Evolutionary conservation across 1,140 invertebrate species (phyloP).

Genomic region (Riptortus pedestris): DNA sequence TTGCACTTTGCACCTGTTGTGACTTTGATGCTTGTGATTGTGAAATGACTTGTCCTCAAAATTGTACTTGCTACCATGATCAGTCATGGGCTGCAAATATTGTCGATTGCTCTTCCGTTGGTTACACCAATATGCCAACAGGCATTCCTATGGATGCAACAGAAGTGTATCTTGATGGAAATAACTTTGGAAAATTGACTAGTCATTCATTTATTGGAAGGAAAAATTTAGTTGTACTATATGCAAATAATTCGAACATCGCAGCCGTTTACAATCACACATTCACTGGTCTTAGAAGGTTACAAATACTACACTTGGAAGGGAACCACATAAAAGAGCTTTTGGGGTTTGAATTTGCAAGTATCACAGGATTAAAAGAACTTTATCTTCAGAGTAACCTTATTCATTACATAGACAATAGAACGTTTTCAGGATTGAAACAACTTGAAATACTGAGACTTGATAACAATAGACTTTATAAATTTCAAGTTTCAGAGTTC

Average conservation of each 20-base stretch:
- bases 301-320: constrained; percentile 72
- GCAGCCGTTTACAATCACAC: constrained; percentile 75
- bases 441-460: constrained; percentile 71
- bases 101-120: constrained; percentile 74
- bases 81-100: constrained; percentile 88
- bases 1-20: constrained; percentile 85
- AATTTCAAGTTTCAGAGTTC: constrained; percentile 67
- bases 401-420: constrained; percentile 71
- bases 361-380: constrained; percentile 66
- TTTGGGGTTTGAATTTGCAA: constrained; percentile 71
- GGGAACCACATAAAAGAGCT: constrained; percentile 70
- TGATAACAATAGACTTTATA: constrained; percentile 70
- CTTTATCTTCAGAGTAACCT: constrained; percentile 80
- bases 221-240: constrained; percentile 74
- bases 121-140: constrained; percentile 68
- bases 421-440: constrained; percentile 68
- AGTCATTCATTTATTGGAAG: constrained; percentile 84
- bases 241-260: constrained; percentile 79
- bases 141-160: constrained; percentile 90
- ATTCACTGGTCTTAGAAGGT: constrained; percentile 69
- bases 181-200: constrained; percentile 72
- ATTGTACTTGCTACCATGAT: constrained; percentile 89
- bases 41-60: constrained; percentile 87
- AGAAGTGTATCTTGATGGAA: constrained; percentile 84
- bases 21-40: constrained; percentile 91